A percentile compares a stretch with the other conserved stretches of the same genome.
Evolutionary conservation across 92 coral and sea anemone species (phyloP).

Genomic region (Heteractis magnifica): DNA sequence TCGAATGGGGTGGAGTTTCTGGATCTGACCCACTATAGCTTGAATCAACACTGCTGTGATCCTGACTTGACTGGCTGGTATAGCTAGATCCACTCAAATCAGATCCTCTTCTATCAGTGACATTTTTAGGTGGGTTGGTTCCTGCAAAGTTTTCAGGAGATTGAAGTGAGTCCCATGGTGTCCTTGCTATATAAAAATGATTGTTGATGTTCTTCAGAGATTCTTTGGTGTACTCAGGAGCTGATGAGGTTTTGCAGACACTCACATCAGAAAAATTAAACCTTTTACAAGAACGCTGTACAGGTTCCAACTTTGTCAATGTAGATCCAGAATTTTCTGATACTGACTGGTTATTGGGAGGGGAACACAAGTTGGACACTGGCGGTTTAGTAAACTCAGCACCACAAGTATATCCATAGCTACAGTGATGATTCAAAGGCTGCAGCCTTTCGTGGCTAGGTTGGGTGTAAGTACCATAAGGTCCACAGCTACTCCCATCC

Average conservation of each 20-base stretch:
- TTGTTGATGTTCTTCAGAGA: background rate
- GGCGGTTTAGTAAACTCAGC: background rate
- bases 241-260: background rate
- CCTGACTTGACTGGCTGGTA: constrained; percentile 26
- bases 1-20: constrained; percentile 12
- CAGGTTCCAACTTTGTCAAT: constrained; percentile 16
- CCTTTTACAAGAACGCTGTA: background rate
- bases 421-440: background rate
- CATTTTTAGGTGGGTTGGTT: background rate
- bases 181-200: background rate
- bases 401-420: background rate
- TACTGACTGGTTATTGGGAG: background rate
- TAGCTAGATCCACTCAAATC: constrained; percentile 33
- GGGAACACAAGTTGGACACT: background rate
- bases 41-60: constrained; percentile 18
- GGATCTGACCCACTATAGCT: constrained; percentile 30
- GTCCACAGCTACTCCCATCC: background rate
- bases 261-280: background rate
- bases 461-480: background rate
- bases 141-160: background rate
- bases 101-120: constrained; percentile 22
- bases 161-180: background rate
- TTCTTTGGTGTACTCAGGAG: background rate
- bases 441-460: background rate
- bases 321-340: background rate